Evolutionary conservation across 2,888 invertebrate genomes (phyloP), one percentile per base, ranked within the genome.

Genomic region (Fragum sueziense): DNA sequence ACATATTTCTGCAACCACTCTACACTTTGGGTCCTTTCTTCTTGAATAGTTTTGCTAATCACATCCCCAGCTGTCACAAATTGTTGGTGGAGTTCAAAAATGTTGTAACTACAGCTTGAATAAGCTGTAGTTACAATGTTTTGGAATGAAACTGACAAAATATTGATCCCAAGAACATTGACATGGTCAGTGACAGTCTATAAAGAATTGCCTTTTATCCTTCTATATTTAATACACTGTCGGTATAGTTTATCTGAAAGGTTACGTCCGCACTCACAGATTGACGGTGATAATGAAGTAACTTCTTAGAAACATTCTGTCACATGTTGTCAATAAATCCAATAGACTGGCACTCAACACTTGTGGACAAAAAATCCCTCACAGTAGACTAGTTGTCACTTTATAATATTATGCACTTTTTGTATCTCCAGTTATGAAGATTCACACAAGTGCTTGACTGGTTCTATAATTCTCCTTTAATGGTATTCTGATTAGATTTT

Each of bases 321-420:
- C 65, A 65, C 65, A 65, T 4, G 34, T 65, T 65, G 65, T 65
- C 65, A 65, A 65, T 65, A 65, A 65, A 41, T 65, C 65, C 41
- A 37, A 65, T 65, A 65, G 0, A 27, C 27, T 34, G 65, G 34
- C 41, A 25, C 65, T n/a, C n/a, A n/a, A 65, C 41, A 41, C 65
- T 65, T 65, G 65, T 65, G 41, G 41, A 41, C 41, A 41, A n/a
- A n/a, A n/a, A n/a, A 41, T 34, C 27, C 25, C 31, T 41, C 25
- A 61, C 61, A 37, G 37, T n/a, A n/a, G n/a, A n/a, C n/a, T n/a
- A n/a, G n/a, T n/a, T n/a, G n/a, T n/a, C n/a, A n/a, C n/a, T n/a
- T n/a, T n/a, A n/a, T n/a, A n/a, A n/a, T n/a, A 34, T 41, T 22
- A 25, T 11, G 27, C 65, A 57, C 27, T 65, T 65, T 41, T 65